Evolutionary conservation across 1,140 invertebrate species (phyloP).

Genomic region (Yoshiicerus persimilis): DNA sequence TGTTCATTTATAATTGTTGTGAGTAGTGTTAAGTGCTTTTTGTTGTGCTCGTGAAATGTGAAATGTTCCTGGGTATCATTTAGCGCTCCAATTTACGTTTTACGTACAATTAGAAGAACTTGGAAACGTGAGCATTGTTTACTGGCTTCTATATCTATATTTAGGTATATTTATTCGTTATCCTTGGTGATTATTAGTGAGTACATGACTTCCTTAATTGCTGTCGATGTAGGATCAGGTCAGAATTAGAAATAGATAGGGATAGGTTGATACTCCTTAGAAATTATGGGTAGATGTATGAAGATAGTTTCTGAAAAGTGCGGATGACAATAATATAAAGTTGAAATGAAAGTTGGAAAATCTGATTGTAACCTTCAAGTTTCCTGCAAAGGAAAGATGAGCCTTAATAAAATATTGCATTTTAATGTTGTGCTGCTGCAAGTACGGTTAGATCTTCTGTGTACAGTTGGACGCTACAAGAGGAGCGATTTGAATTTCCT

Average conservation of each 20-base stretch:
- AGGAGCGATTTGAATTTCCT: not conserved
- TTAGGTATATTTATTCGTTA: not conserved
- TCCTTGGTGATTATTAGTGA: not conserved
- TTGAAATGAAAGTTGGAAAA: slow-evolving; percentile 6
- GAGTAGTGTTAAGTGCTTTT: no score
- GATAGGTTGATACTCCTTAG: not conserved
- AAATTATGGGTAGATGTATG: not conserved
- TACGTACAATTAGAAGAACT: no score
- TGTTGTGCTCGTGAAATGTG: no score
- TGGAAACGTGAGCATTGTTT: not conserved
- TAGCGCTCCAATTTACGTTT: no score
- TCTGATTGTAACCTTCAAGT: not conserved
- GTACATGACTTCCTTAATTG: not conserved
- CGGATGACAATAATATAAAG: not conserved
- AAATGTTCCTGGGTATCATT: no score
- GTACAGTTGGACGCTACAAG: no score
- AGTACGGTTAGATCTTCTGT: not conserved
- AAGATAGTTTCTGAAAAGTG: not conserved
- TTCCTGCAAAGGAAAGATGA: not conserved
- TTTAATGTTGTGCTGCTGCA: not conserved
- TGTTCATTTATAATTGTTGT: no score
- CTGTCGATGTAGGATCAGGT: not conserved
- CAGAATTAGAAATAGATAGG: not conserved
- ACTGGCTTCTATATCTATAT: not conserved
- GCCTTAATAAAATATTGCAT: not conserved